Base-by-base conservation (phyloP, 1,140 invertebrate species). In the Stegodyphus mimosarum region DNA sequence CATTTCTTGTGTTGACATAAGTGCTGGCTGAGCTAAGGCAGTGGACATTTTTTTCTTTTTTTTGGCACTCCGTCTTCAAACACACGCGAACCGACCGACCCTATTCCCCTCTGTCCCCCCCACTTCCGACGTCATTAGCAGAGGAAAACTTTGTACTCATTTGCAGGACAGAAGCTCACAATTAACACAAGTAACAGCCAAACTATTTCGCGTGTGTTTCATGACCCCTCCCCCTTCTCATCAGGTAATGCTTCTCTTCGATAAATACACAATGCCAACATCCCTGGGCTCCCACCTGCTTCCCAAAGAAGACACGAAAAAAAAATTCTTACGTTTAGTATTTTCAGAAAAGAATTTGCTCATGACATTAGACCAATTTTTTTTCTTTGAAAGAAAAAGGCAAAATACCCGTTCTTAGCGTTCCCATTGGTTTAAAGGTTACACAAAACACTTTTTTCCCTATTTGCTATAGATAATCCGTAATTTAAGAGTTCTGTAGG, bases 1-100 rank as follows among this genome's bases (percentile, higher is more conserved):
- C 73, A 84, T 84, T 84, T 84, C 81, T 84, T 84, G 81, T 84
- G 81, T 84, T 84, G 81, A 84, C 81, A 84, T 76, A 84, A 81
- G 79, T 72, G 79, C 79, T 73, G 79, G 53, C 70, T 63, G 73
- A 84, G 81, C 73, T 75, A 75, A 84, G 81, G 72, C 80, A 83
- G 80, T 83, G 80, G 80, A 83, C 80, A 83, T 17, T 67, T 75
- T 84, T 84, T 84, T 76, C 60, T 33, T 70, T 70, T 84, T 84
- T 84, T 84, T 74, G 64, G 81, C 81, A 83, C 80, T 74, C 71
- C 51, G 80, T 76, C 72, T 73, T 84, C 81, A 84, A 84, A 84
- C 81, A 84, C 81, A 70, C 72, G 72, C 77, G 77, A 80, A 80
- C 77, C 77, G 77, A 80, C 67, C 77, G 52, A 70, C 76, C 77